Evolutionary conservation across 2,888 invertebrate genomes (phyloP), one percentile per base, ranked within the genome.

Genomic region (Aporophyla lueneburgensis): DNA sequence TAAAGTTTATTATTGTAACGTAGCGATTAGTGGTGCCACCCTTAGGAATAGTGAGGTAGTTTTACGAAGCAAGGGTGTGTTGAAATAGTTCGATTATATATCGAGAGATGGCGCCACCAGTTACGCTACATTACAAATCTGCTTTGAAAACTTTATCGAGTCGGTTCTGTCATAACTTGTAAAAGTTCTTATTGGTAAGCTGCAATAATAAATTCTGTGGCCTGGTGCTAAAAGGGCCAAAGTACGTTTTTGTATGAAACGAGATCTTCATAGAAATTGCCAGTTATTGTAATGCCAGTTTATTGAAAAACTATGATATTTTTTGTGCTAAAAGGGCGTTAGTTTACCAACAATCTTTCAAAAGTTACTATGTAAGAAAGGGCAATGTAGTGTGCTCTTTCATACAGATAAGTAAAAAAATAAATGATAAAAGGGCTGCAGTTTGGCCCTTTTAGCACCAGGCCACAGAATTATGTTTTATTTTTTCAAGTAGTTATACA

Each of bases 41-140:
- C 58, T 62, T 46, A 40, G 27, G 21, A 46, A 27, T 46, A 58
- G 40, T 51, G 62, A 10, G 63, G 76, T 40, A 78, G 56, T 77
- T 70, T 56, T 68, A 70, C 12, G n/a, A 61, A 73, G 62, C 16
- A 69, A 62, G 56, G 74, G 51, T 67, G 63, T 61, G 43, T 21
- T 67, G 21, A n/a, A 27, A 14, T 58, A 53, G 54, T 82, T 67
- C 33, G 21, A 2, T 24, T 27, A 5, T 68, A 16, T 61, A 21
- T 71, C 69, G 53, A 77, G 40, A 88, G 88, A 87, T 88, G 88
- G 88, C 88, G 87, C 70, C 67, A 80, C 71, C 58, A 58, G 80
- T 51, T 16, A 21, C 6, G n/a, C 14, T 24, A 2, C 12, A 24
- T 16, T 46, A 24, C 12, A 49, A 62, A 71, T 54, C 9, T 6